Base-by-base conservation (phyloP, 2,888 invertebrate species). In the Galeruca laticollis region DNA sequence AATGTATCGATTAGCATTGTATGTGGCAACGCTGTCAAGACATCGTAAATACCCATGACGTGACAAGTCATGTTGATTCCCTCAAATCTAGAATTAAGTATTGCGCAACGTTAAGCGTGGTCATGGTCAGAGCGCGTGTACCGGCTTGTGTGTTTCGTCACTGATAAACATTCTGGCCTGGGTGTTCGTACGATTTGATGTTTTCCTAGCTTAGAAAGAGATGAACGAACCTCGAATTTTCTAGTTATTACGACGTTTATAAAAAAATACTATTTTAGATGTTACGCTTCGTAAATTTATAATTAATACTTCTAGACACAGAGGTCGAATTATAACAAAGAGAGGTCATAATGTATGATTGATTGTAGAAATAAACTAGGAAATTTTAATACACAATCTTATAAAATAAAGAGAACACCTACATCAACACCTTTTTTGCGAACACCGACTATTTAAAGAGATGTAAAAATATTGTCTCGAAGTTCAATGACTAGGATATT, bases 71-170 rank as follows among this genome's bases (percentile, higher is more conserved):
- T 79, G 77, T 78, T 79, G 78, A 78, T 76, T 77, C 78, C 79
- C 78, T 78, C 75, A 77, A 80, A 79, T 81, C 77, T 79, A 78
- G 79, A 82, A 80, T 80, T 78, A 78, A 79, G 75, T 78, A 78
- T 81, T 81, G 81, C 80, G 81, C 81, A 82, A 82, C 77, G 77
- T 82, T 82, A 79, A 76, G 80, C 64, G 75, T 82, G 82, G 82
- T 82, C 82, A 82, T 81, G 82, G 82, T 79, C 78, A 71, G 71
- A 73, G 75, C 79, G 80, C 81, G 80, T 80, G 80, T 76, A 77
- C 61, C 47, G 60, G 54, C 52, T 57, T 57, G 18, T 52, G 3
- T 57, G 56, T 35, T 57, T 65, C 70, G 71, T 74, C 76, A 69
- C 73, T 76, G 76, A 77, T 77, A 73, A 75, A 77, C 74, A 76